Evolutionary conservation across 2,797 vertebrate species (phyloP), one percentile per base, ranked within the genome.

Genomic region (Poeciliopsis paucimaculata): DNA sequence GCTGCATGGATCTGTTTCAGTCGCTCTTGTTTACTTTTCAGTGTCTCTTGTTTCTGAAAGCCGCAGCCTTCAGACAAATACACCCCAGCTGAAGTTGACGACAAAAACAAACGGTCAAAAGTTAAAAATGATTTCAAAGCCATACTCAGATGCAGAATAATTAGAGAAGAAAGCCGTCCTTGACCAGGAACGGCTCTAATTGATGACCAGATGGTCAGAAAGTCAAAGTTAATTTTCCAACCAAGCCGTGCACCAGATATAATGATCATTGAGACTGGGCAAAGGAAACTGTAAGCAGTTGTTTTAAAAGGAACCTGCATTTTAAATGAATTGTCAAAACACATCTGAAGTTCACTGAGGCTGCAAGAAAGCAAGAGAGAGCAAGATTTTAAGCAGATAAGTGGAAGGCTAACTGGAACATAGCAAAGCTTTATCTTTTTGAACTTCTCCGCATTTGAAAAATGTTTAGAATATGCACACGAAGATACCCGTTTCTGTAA

Each of bases 1-100:
- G 86, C 87, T 9, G 88, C 86, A 5, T 94, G 94, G 66, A 64
- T 77, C 81, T 86, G 80, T 76, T 84, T 92, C 43, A 93, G 80
- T 43, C 90, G 87, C 53, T 94, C 90, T 53, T 82, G 82, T 41
- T 79, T 77, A 62, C 89, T 68, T n/a, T 51, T 92, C 34, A 93
- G 80, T 41, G 90, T 85, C 60, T 94, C 90, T 53, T 83, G 81
- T 46, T 77, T 82, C 45, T 75, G 84, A 68, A 53, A 5, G 81
- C 64, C 36, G 39, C 64, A 26, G 10, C 39, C 83, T 77, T 86
- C 78, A 11, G 71, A 47, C 72, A 26, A 23, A 41, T 3, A 43
- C 23, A 53, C 66, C n/a, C 79, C 82, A 77, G 86, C 91, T 82
- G n/a, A 39, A 84, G 51, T 49, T 62, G 72, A 80, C 78, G 28